Percentiles rank a stretch among this genome's conserved stretches.
Evolutionary conservation across 1,140 invertebrate genomes (phyloP).

Genomic region (Tachypleus tridentatus): DNA sequence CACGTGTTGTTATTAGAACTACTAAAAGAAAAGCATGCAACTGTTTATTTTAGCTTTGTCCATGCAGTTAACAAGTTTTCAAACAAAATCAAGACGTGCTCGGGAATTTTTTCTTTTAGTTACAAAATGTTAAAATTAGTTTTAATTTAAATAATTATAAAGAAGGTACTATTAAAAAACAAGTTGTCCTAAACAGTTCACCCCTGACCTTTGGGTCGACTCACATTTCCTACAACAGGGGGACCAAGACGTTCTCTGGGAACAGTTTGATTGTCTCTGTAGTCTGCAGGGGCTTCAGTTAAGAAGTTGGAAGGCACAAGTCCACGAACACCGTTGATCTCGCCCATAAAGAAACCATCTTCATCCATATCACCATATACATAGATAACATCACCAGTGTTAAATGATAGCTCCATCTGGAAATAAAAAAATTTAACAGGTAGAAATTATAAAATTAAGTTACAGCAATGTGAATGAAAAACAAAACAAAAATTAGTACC

Average conservation of each 20-base stretch:
- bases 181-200: conserved; percentile 14
- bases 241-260: conserved; percentile 3
- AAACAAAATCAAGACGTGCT: not conserved
- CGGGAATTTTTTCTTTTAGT: not conserved
- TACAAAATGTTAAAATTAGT: not conserved
- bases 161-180: not conserved
- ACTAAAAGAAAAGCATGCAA: not conserved
- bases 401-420: conserved; percentile 87
- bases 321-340: conserved; percentile 71
- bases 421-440: not conserved
- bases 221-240: not conserved
- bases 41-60: not conserved
- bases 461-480: no score
- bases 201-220: conserved; percentile 17
- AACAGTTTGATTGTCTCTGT: conserved; percentile 28
- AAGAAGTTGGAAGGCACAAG: conserved; percentile 95
- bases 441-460: no score
- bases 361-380: conserved; percentile 96
- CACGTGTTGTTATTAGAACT: not conserved
- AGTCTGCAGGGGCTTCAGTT: conserved; percentile 54
- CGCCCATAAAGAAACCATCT: conserved; percentile 91
- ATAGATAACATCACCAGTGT: conserved; percentile 85
- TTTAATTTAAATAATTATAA: not conserved
- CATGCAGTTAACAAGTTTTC: not conserved
- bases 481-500: no score